Evolutionary conservation across 2,888 invertebrate genomes (phyloP).

Genomic region (Didymodactylos carnosus): DNA sequence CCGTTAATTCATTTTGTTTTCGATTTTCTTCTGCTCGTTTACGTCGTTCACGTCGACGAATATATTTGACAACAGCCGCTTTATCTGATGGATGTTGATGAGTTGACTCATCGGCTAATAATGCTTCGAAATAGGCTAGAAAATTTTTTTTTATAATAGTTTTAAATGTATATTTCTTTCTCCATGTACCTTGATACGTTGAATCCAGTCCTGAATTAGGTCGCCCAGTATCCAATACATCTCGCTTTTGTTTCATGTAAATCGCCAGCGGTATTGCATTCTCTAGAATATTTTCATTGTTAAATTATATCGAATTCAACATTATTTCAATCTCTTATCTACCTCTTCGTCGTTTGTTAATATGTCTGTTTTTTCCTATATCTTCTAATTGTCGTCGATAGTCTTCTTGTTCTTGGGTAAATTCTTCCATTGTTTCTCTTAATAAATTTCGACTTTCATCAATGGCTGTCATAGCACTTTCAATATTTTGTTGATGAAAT

Average conservation of each 20-base stretch:
- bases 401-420: slow-evolving; percentile 5
- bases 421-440: slow-evolving; percentile 5
- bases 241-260: background rate
- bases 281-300: background rate
- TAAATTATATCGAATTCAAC: no score
- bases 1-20: background rate
- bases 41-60: slow-evolving; percentile 7
- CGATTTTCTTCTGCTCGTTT: slow-evolving; percentile 7
- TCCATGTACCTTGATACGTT: no score
- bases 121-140: background rate
- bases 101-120: background rate
- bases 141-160: no score
- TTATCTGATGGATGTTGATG: background rate
- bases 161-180: no score
- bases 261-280: slow-evolving; percentile 6
- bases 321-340: no score
- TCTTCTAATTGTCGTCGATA: slow-evolving; percentile 1
- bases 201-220: background rate
- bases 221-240: background rate
- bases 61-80: slow-evolving; percentile 9
- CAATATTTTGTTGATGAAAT: slow-evolving; percentile 7
- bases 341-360: slow-evolving; percentile 1
- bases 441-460: slow-evolving; percentile 11
- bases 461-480: background rate
- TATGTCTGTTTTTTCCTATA: background rate